A percentile compares a stretch with the other conserved stretches of the same genome.
These are phyloP conservation scores for Prunella fulvescens DNA, from an alignment of 2,113 vertebrate genomes.

Conservation along the genomic window DNA sequence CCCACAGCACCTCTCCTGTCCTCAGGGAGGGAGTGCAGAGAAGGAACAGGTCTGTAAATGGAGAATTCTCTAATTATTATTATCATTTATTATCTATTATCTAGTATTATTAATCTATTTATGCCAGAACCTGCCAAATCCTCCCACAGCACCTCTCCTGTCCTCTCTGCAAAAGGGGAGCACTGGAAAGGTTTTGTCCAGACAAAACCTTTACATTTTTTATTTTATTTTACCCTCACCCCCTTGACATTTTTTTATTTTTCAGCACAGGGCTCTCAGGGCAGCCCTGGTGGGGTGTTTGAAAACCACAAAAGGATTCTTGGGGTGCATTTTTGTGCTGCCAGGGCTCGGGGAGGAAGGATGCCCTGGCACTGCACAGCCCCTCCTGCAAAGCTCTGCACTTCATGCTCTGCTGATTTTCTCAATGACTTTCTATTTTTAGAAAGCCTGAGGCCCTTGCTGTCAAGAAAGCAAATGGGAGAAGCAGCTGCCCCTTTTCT, in stretches of 20 bases:
- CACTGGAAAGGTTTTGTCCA: not conserved
- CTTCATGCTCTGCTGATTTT: slow-evolving; percentile 65
- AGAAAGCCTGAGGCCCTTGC: slow-evolving; percentile 42
- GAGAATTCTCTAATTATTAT: not conserved
- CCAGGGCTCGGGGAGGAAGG: not conserved
- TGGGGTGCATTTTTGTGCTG: not conserved
- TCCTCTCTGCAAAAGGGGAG: not conserved
- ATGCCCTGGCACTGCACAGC: not conserved
- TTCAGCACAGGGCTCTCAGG: fast-evolving
- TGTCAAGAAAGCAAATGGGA: slow-evolving; percentile 63
- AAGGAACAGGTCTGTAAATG: not conserved
- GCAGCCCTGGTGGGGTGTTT: not conserved
- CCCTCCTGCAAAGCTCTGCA: slow-evolving; percentile 44
- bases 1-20: no score
- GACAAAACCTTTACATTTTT: no score
- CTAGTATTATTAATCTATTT: not conserved
- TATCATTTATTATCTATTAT: not conserved
- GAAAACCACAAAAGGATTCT: fast-evolving
- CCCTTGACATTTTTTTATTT: not conserved
- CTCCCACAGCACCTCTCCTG: not conserved
- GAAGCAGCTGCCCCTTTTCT: slow-evolving; percentile 58
- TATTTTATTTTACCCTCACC: no score
- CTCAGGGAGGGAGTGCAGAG: not conserved
- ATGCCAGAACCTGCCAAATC: not conserved
- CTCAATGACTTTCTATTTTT: slow-evolving; percentile 72